Percentiles rank a stretch among this genome's conserved stretches.
Evolutionary conservation across 2,113 vertebrate genomes (phyloP).

Genomic region (Condylura cristata): DNA sequence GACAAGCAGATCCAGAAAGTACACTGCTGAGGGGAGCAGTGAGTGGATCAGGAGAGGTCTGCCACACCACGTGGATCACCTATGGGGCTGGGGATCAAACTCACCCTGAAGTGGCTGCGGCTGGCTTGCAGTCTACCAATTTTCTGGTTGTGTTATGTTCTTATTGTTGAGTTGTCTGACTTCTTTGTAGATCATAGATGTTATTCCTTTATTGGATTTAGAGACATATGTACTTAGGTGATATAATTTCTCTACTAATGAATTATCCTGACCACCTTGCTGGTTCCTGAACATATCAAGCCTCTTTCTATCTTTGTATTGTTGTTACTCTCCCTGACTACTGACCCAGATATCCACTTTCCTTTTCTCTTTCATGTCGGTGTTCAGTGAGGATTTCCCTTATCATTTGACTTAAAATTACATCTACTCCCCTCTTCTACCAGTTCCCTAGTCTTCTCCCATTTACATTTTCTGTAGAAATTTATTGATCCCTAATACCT

Average conservation of each 20-base stretch:
- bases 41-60: no score
- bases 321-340: neutral
- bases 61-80: no score
- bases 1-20: no score
- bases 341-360: neutral
- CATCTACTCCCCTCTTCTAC: neutral
- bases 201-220: neutral
- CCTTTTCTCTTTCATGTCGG: neutral
- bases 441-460: neutral
- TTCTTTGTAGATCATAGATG: no score
- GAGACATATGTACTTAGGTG: neutral
- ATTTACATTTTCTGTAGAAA: neutral
- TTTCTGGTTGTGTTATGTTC: no score
- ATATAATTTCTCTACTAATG: neutral
- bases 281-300: neutral
- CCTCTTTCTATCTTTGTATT: neutral
- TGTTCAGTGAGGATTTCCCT: neutral
- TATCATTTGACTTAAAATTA: neutral
- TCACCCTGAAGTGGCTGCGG: no score
- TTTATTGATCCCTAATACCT: neutral
- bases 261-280: neutral
- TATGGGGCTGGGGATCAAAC: no score
- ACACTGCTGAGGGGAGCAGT: no score
- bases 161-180: no score
- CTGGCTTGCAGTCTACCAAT: no score